These are phyloP conservation scores for Ellobius talpinus DNA, from an alignment of 2,113 vertebrate genomes.

Conservation along the genomic window DNA sequence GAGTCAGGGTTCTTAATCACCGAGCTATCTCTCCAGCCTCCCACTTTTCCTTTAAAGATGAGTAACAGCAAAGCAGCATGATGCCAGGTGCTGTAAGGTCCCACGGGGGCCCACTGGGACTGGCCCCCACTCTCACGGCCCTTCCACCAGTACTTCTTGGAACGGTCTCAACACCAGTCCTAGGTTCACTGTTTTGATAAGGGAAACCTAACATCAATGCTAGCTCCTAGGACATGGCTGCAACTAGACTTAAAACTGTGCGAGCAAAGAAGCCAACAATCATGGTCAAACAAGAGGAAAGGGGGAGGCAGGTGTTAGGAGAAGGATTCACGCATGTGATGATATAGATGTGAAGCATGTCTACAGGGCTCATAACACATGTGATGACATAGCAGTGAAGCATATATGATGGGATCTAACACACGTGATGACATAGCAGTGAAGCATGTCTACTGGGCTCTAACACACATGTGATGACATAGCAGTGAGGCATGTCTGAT, in stretches of 20 bases:
- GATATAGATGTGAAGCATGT: fast-evolving
- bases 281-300: background rate
- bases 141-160: too few relatives aligned
- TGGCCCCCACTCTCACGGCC: background rate
- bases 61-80: background rate
- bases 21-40: background rate
- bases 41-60: background rate
- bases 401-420: background rate
- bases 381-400: background rate
- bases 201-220: background rate
- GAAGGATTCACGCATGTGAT: background rate
- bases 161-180: background rate
- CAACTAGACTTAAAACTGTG: background rate
- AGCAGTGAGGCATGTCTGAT: too few relatives aligned
- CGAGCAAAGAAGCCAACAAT: background rate
- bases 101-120: background rate
- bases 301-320: background rate
- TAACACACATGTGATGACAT: too few relatives aligned
- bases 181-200: background rate
- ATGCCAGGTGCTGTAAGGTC: background rate
- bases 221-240: background rate
- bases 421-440: too few relatives aligned
- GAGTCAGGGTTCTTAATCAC: background rate
- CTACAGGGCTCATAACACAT: background rate
- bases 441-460: too few relatives aligned